These are phyloP conservation scores for Choristoneura rosaceana DNA, from an alignment of 2,888 invertebrate genomes.

Conservation along the genomic window DNA sequence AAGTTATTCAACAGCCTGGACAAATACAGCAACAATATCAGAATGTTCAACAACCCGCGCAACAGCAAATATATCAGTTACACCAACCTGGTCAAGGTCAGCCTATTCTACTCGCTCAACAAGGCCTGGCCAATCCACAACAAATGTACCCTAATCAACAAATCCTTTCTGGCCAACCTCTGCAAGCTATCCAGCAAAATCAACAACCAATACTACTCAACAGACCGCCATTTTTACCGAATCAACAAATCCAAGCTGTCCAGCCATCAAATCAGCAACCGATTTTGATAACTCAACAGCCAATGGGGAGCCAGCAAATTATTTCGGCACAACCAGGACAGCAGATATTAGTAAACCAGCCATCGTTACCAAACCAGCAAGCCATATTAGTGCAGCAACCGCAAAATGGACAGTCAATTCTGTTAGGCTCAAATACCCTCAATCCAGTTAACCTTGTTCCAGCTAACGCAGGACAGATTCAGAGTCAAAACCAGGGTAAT, in stretches of 20 bases:
- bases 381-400: slow-evolving; percentile 39
- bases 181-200: slow-evolving; percentile 31
- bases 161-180: slow-evolving; percentile 6
- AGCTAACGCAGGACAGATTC: slow-evolving; percentile 44
- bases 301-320: slow-evolving; percentile 35
- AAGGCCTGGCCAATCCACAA: slow-evolving; percentile 29
- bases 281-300: slow-evolving; percentile 20
- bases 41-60: slow-evolving; percentile 28
- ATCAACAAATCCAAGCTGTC: slow-evolving; percentile 36
- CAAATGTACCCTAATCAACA: slow-evolving; percentile 39
- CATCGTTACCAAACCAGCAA: slow-evolving; percentile 42
- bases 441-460: slow-evolving; percentile 27
- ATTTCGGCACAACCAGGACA: slow-evolving; percentile 16
- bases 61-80: slow-evolving; percentile 6
- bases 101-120: slow-evolving; percentile 36
- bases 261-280: slow-evolving; percentile 43
- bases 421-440: background rate
- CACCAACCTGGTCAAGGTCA: slow-evolving; percentile 34
- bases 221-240: slow-evolving; percentile 36
- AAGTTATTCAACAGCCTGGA: slow-evolving; percentile 28
- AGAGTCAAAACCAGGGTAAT: slow-evolving; percentile 35
- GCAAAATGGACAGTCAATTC: slow-evolving; percentile 41
- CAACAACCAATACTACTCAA: slow-evolving; percentile 39
- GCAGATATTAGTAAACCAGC: slow-evolving; percentile 36
- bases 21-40: slow-evolving; percentile 10